Evolutionary conservation across 92 coral and sea anemone genomes (phyloP).

Genomic region (Desmophyllum pertusum): DNA sequence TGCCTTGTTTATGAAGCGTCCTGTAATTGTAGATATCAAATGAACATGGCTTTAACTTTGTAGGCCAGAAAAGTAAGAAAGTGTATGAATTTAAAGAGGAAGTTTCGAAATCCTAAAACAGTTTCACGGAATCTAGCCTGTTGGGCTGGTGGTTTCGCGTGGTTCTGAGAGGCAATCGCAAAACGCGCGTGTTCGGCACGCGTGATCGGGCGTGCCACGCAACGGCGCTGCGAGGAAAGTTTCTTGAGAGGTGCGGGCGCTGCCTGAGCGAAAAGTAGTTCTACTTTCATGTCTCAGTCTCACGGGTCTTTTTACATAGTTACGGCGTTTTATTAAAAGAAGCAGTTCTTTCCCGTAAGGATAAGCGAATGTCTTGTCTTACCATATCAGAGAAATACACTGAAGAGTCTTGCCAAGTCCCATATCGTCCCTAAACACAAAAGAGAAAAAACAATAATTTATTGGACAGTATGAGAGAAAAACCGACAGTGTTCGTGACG

Average conservation of each 20-base stretch:
- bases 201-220: too few relatives aligned
- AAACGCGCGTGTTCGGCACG: too few relatives aligned
- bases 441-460: neutral
- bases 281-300: neutral
- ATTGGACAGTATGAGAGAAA: neutral
- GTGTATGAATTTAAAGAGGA: neutral
- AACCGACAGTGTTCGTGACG: neutral
- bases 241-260: too few relatives aligned
- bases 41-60: neutral
- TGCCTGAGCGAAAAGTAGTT: too few relatives aligned
- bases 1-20: constrained; percentile 94
- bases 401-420: constrained; percentile 95
- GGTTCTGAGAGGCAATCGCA: neutral
- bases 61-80: neutral
- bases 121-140: neutral
- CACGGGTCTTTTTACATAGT: neutral
- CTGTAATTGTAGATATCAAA: constrained; percentile 34
- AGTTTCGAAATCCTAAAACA: too few relatives aligned
- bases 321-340: too few relatives aligned
- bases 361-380: constrained; percentile 15
- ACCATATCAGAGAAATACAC: constrained; percentile 92
- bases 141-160: neutral
- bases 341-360: neutral
- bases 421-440: constrained; percentile 84
- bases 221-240: too few relatives aligned